A percentile compares a stretch with the other conserved stretches of the same genome.
Evolutionary conservation across 2,797 vertebrate species (phyloP).

Genomic region (Astyanax mexicanus): DNA sequence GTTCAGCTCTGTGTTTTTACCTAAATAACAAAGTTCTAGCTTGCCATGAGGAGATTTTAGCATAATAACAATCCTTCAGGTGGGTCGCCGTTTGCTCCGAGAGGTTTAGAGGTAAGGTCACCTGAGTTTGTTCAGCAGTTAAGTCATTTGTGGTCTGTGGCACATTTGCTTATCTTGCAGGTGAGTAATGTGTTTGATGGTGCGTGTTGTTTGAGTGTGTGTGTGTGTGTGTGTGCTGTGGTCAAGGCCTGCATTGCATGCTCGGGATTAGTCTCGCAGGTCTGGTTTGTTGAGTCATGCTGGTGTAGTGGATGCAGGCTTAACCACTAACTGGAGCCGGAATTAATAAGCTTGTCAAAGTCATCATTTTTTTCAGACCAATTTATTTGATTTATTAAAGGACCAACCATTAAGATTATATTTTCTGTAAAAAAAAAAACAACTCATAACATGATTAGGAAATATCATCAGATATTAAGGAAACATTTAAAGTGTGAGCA

Average conservation of each 20-base stretch:
- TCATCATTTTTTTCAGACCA: no score
- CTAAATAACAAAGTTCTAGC: not conserved
- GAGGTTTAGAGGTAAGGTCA: slow-evolving; percentile 51
- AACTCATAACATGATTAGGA: no score
- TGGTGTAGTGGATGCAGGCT: slow-evolving; percentile 44
- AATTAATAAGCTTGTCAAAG: no score
- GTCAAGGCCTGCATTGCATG: slow-evolving; percentile 66
- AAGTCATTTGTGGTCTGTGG: slow-evolving; percentile 65
- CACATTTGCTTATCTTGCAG: slow-evolving; percentile 78
- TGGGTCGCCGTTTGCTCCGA: not conserved
- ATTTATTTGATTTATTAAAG: no score
- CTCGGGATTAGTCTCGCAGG: slow-evolving; percentile 74
- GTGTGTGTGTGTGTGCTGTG: slow-evolving; percentile 73
- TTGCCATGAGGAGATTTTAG: not conserved
- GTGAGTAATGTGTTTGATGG: slow-evolving; percentile 78
- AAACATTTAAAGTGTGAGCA: no score
- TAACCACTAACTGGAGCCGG: not conserved
- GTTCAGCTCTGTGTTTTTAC: not conserved
- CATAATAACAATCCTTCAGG: not conserved
- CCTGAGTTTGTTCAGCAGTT: slow-evolving; percentile 55
- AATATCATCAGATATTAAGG: no score
- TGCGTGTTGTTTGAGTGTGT: slow-evolving; percentile 75
- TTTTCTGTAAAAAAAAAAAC: no score
- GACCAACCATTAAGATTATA: no score
- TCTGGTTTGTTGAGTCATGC: slow-evolving; percentile 60